phyloP scores from a whole-genome alignment of 2,113 vertebrate genomes.

The Syrrhaptes paradoxus region DNA sequence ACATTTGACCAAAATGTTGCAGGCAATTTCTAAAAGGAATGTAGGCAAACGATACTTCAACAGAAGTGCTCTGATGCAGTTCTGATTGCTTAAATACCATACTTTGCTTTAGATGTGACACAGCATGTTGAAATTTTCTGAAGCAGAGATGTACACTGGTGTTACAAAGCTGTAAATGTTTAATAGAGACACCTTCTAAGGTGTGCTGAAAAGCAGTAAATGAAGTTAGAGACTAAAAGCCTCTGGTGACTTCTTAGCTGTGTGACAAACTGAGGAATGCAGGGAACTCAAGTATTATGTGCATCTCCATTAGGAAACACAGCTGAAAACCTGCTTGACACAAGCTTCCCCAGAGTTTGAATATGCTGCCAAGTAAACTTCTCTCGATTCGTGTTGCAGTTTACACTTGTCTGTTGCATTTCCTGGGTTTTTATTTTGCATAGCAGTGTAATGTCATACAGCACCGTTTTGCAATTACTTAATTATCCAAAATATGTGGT shows the following conservation, averaged over 20 bases:
- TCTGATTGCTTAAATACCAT: not conserved
- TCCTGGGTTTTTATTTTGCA: not conserved
- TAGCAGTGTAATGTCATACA: not conserved
- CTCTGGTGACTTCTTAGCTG: conserved; percentile 11
- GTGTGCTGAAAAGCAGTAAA: conserved; percentile 12
- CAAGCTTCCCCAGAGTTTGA: not conserved
- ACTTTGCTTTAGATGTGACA: not conserved
- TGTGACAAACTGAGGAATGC: not conserved
- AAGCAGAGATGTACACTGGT: not conserved
- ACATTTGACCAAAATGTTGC: not conserved
- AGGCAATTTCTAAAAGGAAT: not conserved
- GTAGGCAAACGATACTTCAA: rapidly evolving
- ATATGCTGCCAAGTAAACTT: not conserved
- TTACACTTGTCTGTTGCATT: not conserved
- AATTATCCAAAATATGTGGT: not conserved
- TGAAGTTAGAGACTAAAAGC: not conserved
- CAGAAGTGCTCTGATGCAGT: not conserved
- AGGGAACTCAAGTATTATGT: not conserved
- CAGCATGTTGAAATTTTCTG: not conserved
- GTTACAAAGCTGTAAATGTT: not conserved
- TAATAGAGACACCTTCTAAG: not conserved
- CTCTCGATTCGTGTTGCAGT: not conserved
- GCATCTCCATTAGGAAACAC: not conserved
- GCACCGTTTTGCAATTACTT: not conserved
- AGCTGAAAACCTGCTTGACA: conserved; percentile 22